phyloP scores from a whole-genome alignment of 2,888 invertebrate species.

The Argyra leucocephala region DNA sequence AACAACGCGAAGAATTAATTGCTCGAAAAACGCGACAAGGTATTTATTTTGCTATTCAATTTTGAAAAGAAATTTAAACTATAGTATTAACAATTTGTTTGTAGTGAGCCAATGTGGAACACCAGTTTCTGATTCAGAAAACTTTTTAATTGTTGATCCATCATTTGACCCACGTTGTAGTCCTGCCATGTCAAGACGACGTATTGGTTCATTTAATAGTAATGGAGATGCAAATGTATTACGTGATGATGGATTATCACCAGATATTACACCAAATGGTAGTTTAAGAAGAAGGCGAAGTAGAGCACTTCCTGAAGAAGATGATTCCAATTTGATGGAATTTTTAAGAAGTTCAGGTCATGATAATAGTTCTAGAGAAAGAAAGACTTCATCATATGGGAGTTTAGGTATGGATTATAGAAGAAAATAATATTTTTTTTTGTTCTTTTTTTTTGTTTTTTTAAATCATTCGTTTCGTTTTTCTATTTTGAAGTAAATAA shows the following conservation, averaged over 20 bases:
- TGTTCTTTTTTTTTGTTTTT: not conserved
- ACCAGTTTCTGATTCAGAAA: conserved; percentile 63
- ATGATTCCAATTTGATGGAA: conserved; percentile 78
- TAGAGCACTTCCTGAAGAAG: conserved; percentile 70
- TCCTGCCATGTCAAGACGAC: conserved; percentile 55
- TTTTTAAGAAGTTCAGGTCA: conserved; percentile 70
- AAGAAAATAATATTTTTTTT: conserved; percentile 10
- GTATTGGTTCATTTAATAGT: conserved; percentile 59
- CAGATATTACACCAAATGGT: conserved; percentile 81
- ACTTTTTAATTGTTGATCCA: conserved; percentile 65
- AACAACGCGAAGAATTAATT: conserved; percentile 63
- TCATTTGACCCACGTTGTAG: conserved; percentile 65
- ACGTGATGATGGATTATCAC: conserved; percentile 37
- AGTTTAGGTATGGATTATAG: conserved; percentile 56
- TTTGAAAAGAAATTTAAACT: not conserved
- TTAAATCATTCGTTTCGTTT: not conserved
- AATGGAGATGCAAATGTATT: conserved; percentile 33
- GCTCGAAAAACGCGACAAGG: conserved; percentile 54
- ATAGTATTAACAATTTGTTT: conserved; percentile 13
- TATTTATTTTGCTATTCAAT: conserved; percentile 33
- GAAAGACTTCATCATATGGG: conserved; percentile 64
- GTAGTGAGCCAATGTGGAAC: conserved; percentile 59
- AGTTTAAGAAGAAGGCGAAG: conserved; percentile 72
- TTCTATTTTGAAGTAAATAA: not conserved
- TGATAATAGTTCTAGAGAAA: conserved; percentile 59